Percentiles rank a stretch among this genome's conserved stretches.
These are phyloP conservation scores for Laothoe populi DNA, from an alignment of 2,888 invertebrate species.

Conservation along the genomic window DNA sequence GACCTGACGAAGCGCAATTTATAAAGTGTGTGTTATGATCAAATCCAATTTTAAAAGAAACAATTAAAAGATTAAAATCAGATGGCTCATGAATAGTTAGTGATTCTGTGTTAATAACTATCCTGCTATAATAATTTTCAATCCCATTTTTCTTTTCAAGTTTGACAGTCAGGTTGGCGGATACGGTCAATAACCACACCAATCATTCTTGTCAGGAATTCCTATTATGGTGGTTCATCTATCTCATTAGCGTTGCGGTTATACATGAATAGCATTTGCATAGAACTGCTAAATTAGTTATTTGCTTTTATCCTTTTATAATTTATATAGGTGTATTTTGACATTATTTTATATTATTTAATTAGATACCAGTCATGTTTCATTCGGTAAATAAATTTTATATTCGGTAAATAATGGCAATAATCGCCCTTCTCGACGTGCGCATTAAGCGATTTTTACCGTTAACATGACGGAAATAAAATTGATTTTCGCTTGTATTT, in stretches of 20 bases:
- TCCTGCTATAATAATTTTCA: neutral
- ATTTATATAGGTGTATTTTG: neutral
- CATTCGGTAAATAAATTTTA: too few relatives aligned
- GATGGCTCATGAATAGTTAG: neutral
- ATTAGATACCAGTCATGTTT: too few relatives aligned
- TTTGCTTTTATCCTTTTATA: slow-evolving; percentile 4
- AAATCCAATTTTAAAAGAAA: neutral
- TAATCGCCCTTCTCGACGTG: too few relatives aligned
- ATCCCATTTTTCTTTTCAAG: slow-evolving; percentile 2
- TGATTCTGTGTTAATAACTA: slow-evolving; percentile 12
- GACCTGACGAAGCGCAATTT: slow-evolving; percentile 29
- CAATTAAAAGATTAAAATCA: slow-evolving; percentile 20
- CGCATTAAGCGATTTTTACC: too few relatives aligned
- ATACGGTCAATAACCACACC: neutral
- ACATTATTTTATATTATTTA: too few relatives aligned
- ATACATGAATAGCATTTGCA: slow-evolving; percentile 1
- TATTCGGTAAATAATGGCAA: too few relatives aligned
- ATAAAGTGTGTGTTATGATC: neutral
- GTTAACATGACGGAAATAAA: too few relatives aligned
- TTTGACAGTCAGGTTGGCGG: slow-evolving; percentile 3
- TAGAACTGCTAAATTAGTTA: neutral
- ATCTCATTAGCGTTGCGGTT: neutral
- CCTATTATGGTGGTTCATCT: neutral
- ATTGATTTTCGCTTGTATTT: too few relatives aligned
- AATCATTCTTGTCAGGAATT: slow-evolving; percentile 6